Percentiles rank a stretch among this genome's conserved stretches.
phyloP scores from a whole-genome alignment of 2,888 invertebrate species.

The Idaea biselata region DNA sequence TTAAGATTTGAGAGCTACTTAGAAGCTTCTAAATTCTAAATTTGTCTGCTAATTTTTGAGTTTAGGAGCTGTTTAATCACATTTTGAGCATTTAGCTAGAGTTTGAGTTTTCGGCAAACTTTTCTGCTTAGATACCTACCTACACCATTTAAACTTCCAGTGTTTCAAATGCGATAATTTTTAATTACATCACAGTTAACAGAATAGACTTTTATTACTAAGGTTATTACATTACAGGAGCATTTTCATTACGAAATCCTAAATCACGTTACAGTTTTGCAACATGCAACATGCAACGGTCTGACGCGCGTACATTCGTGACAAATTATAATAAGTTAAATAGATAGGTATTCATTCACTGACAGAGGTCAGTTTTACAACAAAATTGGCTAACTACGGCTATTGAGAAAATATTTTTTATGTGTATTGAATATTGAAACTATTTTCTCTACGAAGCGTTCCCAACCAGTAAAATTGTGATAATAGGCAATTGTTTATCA shows the following conservation, averaged over 20 bases:
- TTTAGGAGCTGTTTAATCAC: too few species aligned
- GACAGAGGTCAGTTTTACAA: conserved; percentile 36
- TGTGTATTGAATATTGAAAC: conserved; percentile 18
- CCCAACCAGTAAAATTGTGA: too few species aligned
- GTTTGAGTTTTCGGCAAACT: too few species aligned
- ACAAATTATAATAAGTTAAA: conserved; percentile 23
- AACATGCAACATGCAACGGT: conserved; percentile 44
- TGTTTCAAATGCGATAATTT: too few species aligned
- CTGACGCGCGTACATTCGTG: conserved; percentile 23
- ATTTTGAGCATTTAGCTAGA: too few species aligned
- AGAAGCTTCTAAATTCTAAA: too few species aligned
- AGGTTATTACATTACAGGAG: neutral
- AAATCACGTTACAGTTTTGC: conserved; percentile 49
- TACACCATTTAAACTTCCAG: too few species aligned
- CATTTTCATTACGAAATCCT: conserved; percentile 46
- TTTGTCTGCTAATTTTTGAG: too few species aligned
- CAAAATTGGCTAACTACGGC: conserved; percentile 32
- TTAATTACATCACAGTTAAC: neutral
- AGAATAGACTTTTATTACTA: neutral
- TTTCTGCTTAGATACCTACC: too few species aligned
- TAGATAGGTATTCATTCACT: conserved; percentile 28
- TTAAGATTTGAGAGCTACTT: too few species aligned
- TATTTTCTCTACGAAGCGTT: conserved; percentile 29
- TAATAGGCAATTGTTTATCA: too few species aligned
- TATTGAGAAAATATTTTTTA: conserved; percentile 26